Evolutionary conservation across 2,113 vertebrate species (phyloP).

Genomic region (Dolichotis patagonum): DNA sequence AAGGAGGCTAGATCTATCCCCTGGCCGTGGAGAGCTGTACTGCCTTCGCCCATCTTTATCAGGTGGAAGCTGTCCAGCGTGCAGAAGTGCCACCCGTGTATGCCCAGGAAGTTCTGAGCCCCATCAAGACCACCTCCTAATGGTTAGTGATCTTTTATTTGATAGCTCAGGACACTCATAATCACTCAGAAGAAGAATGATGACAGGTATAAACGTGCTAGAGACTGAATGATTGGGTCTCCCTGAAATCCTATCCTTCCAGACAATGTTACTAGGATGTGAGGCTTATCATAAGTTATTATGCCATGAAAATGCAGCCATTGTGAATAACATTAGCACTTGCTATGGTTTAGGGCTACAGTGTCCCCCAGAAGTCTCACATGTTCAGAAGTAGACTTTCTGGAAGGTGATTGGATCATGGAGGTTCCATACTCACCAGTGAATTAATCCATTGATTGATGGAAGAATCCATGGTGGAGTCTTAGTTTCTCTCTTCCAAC

Average conservation of each 20-base stretch:
- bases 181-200: not conserved
- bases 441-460: not conserved
- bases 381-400: not conserved
- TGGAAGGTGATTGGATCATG: not conserved
- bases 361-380: not conserved
- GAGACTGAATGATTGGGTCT: not conserved
- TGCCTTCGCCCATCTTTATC: no score
- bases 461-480: not conserved
- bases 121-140: not conserved
- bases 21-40: not conserved
- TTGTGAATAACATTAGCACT: not conserved
- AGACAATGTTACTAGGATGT: not conserved
- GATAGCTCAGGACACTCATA: not conserved
- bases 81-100: not conserved
- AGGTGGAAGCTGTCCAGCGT: not conserved
- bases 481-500: not conserved
- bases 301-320: no score
- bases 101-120: no score
- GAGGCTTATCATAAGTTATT: not conserved
- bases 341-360: not conserved
- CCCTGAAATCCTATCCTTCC: not conserved
- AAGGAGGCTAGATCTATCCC: not conserved
- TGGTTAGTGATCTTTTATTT: not conserved
- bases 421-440: not conserved
- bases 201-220: not conserved